Evolutionary conservation across 2,888 invertebrate genomes (phyloP), one percentile per base, ranked within the genome.

Genomic region (Drosophila emarginata): DNA sequence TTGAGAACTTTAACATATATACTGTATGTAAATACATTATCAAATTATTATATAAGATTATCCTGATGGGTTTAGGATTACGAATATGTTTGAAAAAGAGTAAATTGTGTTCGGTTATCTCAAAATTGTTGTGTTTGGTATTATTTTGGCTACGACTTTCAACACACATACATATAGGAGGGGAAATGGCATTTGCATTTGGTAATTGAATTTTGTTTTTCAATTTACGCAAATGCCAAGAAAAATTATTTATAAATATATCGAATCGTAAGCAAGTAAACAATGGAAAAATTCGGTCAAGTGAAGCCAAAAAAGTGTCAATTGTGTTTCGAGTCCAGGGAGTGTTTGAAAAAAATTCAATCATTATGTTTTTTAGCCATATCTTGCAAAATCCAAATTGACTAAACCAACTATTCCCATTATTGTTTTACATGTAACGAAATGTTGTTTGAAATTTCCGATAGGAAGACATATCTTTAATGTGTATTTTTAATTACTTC

Each of bases 181-280:
- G 15, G 37, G 61, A 18, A n/a, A 28, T 28, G 37, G 66, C 76
- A 82, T 86, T 88, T 88, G 88, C 84, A 84, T 84, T 84, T 86
- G 60, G 84, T 88, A 84, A 84, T 84, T 84, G 84, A 84, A 84
- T 84, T 88, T 80, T 86, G 84, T 83, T 86, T 80, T 80, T 73
- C 70, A 86, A 80, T 86, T 83, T 87, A 87, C 82, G 39, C 57
- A 14, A 62, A 74, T 85, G 87, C 82, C 87, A 82, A 87, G 23
- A 36, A 59, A 62, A 54, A 36, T 45, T 60, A 60, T 60, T 36
- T 60, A 36, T 60, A 60, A 32, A 36, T 12, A 51, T 21, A 50
- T 36, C 11, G 39, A 18, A 45, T 14, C 11, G 14, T 45, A 45
- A 45, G 14, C 21, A 21, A 21, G 45, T 45, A 45, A 45, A 45